phyloP scores from a whole-genome alignment of 2,113 vertebrate genomes.

The Felis catus region DNA sequence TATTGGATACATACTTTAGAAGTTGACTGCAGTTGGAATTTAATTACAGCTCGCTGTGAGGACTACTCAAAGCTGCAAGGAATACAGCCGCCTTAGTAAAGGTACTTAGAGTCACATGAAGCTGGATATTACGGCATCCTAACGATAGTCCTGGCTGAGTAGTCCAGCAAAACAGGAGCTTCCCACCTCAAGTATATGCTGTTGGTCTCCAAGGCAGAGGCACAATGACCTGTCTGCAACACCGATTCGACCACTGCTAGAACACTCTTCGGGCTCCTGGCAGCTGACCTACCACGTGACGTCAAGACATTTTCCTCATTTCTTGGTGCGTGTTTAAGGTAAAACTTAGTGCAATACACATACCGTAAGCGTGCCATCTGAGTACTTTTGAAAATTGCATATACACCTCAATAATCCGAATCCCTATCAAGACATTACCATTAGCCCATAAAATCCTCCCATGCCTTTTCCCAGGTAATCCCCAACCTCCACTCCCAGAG shows the following conservation, averaged over 20 bases:
- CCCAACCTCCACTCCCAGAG: neutral
- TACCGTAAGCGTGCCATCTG: neutral
- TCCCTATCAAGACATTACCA: neutral
- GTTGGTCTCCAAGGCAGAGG: neutral
- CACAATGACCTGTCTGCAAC: neutral
- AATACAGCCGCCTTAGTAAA: neutral
- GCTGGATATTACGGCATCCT: neutral
- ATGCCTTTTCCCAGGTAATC: neutral
- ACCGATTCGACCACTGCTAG: neutral
- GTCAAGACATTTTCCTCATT: neutral
- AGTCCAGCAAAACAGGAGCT: neutral
- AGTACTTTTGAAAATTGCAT: neutral
- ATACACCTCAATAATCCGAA: neutral
- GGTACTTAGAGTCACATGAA: neutral
- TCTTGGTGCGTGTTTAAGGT: neutral
- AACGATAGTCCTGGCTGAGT: neutral
- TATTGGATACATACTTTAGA: neutral
- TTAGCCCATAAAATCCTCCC: neutral
- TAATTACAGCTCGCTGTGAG: neutral
- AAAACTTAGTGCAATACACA: neutral
- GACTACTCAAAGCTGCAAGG: neutral
- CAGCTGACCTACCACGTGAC: neutral
- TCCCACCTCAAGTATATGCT: neutral
- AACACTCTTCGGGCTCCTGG: neutral
- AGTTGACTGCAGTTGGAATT: neutral